Evolutionary conservation across 2,888 invertebrate species (phyloP), one percentile per base, ranked within the genome.

Genomic region (Clivina fossor): DNA sequence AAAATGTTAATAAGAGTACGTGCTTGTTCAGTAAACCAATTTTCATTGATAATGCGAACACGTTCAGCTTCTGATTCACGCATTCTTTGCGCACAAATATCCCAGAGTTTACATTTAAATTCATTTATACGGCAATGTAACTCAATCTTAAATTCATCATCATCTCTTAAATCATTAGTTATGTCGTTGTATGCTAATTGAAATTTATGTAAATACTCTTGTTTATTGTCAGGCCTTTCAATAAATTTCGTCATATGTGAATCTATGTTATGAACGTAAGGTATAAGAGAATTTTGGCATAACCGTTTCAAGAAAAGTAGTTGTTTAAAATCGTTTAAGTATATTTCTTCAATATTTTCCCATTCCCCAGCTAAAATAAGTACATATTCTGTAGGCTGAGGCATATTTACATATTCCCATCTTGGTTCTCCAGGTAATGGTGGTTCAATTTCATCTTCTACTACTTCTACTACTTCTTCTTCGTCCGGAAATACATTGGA

Each of bases 141-240:
- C 69, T 85, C 84, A 55, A 78, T 78, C 68, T 83, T 85, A 1
- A 81, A 72, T 56, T 80, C 76, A 60, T 73, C 70, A 53, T 83
- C 75, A 54, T 76, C 74, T 2, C 84, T 74, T 71, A 81, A 77
- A 63, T 83, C 80, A 56, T 76, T 72, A 60, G 81, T 80, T 58
- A 85, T 76, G 16, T 76, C 72, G 69, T 85, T 85, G 61, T 80
- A 84, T 22, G 76, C 71, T 26, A 70, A 74, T 68, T 84, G 84
- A 66, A 85, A 85, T 15, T 71, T 67, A 40, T 73, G 67, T 4
- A 85, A 74, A 57, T 80, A 66, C 48, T 77, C 75, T 66, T 83
- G 82, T 67, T 81, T 83, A n/a, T 69, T 65, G 58, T 82, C 82
- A 0, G 82, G 80, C 56, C 80, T 67, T 2, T 73, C 72, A 33